Evolutionary conservation across 2,113 vertebrate genomes (phyloP), one percentile per base, ranked within the genome.

Genomic region (Pterocles gutturalis): DNA sequence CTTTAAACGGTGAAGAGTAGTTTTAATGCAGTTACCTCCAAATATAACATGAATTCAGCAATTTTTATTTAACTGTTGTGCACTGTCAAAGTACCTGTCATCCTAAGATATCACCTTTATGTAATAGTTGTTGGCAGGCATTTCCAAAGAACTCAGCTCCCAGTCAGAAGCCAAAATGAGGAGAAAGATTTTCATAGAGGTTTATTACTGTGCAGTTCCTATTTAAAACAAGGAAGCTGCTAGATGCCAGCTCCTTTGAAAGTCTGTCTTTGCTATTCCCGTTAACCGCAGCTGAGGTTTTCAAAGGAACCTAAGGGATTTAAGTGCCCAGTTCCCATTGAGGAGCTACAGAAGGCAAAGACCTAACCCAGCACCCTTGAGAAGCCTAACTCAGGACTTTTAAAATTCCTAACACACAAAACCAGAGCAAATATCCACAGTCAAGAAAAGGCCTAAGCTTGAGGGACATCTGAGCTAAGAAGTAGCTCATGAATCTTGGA

Each of bases 41-140:
- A 70, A 90, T 38, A 80, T 31, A 66, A 71, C 33, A 81, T 11
- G 13, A 93, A 87, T 87, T 83, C 90, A 89, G 83, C 45, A 61
- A 15, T 46, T 92, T 84, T 92, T 92, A 13, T 65, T 89, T 89
- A 82, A 49, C 53, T 69, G 11, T 61, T 79, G 22, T 64, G 64
- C 48, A 57, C 53, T 72, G 76, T 87, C 41, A 72, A 91, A 79
- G 19, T 33, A 82, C 19, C 36, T 66, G 77, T 89, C 83, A 75
- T 72, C 36, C 73, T 34, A 61, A 72, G 46, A 34, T 46, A 34
- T 43, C 46, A 65, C 51, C 71, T 70, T 83, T 86, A 78, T 38
- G 10, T 38, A 76, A 54, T 21, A 86, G 72, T 11, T 71, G 71
- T 41, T 97, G 92, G 65, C 83, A 66, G 0, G 57, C 21, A 61